Evolutionary conservation across 2,113 vertebrate genomes (phyloP), one percentile per base, ranked within the genome.

Genomic region (Gasterosteus aculeatus): DNA sequence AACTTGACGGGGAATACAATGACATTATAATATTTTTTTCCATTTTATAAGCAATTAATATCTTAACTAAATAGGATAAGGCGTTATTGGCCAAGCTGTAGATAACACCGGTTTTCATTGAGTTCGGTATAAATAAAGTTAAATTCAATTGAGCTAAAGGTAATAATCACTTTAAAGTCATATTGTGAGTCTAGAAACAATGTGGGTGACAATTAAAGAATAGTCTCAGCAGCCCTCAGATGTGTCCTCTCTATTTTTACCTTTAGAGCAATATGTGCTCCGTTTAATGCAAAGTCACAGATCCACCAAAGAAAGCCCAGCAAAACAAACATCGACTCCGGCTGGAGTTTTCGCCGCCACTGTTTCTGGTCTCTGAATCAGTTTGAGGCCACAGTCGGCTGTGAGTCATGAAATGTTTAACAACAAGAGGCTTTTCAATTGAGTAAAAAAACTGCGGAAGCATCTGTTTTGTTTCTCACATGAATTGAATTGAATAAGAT

Each of bases 261-360:
- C 29, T 59, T 51, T 31, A 44, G 31, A 63, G 49, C n/a, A 44
- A 76, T 47, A 63, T 57, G 58, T 22, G 31, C 6, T 63, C 75
- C 38, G 10, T 80, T 72, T 78, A 72, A 76, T 72, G 59, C 62
- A 58, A 46, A 79, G 76, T 71, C 76, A 69, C 15, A 9, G 22
- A 67, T 42, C 44, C 62, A 69, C 59, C 16, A 14, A 47, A 61
- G 38, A 31, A 18, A 1, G 11, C 33, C 22, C 57, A 39, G 39
- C 15, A 12, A 66, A 65, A 58, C 74, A 75, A 81, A 86, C 42
- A 49, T n/a, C 18, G 57, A 6, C 39, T 56, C 29, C 51, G 31
- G 42, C 56, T 65, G 70, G 64, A 65, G 73, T 44, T 78, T 29
- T 15, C 4, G 31, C 63, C 22, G 18, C 54, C 7, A 33, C 69